Percentiles rank a stretch among this genome's conserved stretches.
These are phyloP conservation scores for Erpobdella octoculata DNA, from an alignment of 2,888 invertebrate species.

Conservation along the genomic window DNA sequence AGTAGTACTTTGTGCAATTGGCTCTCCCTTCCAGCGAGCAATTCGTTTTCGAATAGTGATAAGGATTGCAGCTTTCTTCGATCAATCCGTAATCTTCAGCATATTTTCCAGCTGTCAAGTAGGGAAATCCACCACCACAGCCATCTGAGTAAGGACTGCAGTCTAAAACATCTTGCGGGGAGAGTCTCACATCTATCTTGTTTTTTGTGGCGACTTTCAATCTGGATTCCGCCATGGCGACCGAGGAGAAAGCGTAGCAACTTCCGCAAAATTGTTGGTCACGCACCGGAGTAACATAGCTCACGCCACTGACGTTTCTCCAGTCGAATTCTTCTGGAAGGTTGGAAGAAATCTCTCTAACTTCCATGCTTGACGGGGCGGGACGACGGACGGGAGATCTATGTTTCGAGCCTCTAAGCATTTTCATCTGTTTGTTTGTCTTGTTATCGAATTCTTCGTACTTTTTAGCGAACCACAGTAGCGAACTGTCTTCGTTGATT, in stretches of 20 bases:
- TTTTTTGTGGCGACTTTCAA: conserved; percentile 53
- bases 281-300: conserved; percentile 48
- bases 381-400: too few relatives aligned
- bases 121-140: conserved; percentile 48
- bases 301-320: conserved; percentile 47
- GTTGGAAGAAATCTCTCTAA: neutral
- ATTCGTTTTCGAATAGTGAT: neutral
- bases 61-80: conserved; percentile 53
- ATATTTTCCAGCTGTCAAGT: conserved; percentile 49
- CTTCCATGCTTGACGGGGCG: too few relatives aligned
- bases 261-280: conserved; percentile 55
- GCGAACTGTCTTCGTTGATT: neutral
- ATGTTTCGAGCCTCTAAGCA: too few relatives aligned
- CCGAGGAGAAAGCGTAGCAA: conserved; percentile 55
- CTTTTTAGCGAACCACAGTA: neutral
- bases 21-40: neutral
- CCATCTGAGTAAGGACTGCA: conserved; percentile 54
- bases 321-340: conserved; percentile 44
- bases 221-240: conserved; percentile 54
- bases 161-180: conserved; percentile 55
- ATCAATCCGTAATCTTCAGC: conserved; percentile 54
- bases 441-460: neutral
- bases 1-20: conserved; percentile 47
- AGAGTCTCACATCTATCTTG: conserved; percentile 48
- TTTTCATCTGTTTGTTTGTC: neutral